Base-by-base conservation (phyloP, 1,140 invertebrate species). In the Anoplophora glabripennis region DNA sequence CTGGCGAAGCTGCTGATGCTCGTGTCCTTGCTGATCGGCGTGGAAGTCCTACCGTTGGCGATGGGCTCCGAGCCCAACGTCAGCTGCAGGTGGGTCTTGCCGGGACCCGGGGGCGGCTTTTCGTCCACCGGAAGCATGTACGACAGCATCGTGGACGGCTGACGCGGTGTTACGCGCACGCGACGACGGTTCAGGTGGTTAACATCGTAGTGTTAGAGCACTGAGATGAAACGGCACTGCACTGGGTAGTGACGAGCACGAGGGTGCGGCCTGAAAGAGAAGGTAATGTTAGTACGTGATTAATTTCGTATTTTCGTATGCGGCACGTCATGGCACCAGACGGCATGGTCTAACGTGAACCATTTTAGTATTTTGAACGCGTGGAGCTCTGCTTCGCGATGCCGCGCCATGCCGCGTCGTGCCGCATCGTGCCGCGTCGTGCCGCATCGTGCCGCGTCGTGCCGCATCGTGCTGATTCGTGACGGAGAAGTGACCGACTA, bases 71-170 rank as follows among this genome's bases (percentile, higher is more conserved):
- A 41, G 11, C 48, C 53, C 17, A 72, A 49, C 15, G 62, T 34
- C 61, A 83, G 69, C 35, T 80, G 78, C 57, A 81, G 68, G 56
- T 80, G 77, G 11, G 73, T 73, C 63, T 81, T 81, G 7, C 70
- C 76, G 8, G 81, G 80, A 42, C 72, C 80, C 57, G 79, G 79
- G 10, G 81, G 82, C 14, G 82, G 82, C 70, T 84, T 84, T 64
- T 85, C 82, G 59, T 84, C 83, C 53, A 84, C 79, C 15, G 84
- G 83, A 63, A 85, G 77, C 80, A 85, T 84, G 69, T 85, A 85
- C 35, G 84, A 85, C 72, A 85, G 75, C 84, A 85, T 85, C 33
- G 49, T 69, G 66, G 34, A 12, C 14, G 28, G 40, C 14, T 9
- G 17, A 10, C 10, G 10, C 48, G 18, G 15, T 41, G 34, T 38